Evolutionary conservation across 64 coral and sea anemone genomes (phyloP).

Genomic region (Catalaphyllia jardinei): DNA sequence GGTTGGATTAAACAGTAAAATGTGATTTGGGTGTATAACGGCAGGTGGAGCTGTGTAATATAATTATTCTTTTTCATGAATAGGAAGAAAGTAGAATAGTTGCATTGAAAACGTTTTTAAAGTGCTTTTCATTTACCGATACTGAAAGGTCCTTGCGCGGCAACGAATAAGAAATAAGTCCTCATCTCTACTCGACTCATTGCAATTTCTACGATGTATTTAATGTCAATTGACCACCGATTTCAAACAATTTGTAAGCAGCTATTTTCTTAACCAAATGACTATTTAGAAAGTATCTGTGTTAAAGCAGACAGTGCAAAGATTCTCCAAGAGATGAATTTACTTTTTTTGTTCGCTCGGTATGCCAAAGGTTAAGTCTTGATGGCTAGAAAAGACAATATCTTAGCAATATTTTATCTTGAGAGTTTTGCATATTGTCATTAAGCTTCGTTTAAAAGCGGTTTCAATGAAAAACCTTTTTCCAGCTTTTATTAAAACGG

Average conservation of each 20-base stretch:
- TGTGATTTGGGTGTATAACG: not conserved
- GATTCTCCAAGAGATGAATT: not conserved
- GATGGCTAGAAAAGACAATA: too few relatives aligned
- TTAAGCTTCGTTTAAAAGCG: too few relatives aligned
- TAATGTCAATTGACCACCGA: conserved; percentile 18
- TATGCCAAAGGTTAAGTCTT: too few relatives aligned
- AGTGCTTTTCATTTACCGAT: not conserved
- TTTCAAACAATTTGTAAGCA: conserved; percentile 18
- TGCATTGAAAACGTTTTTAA: conserved; percentile 6
- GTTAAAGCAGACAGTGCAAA: not conserved
- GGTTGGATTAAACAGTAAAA: conserved; percentile 4
- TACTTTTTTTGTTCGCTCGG: too few relatives aligned
- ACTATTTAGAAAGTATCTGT: not conserved
- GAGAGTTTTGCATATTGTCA: too few relatives aligned
- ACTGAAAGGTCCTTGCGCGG: not conserved
- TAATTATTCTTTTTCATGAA: not conserved
- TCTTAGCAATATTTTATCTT: too few relatives aligned
- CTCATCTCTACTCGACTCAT: not conserved
- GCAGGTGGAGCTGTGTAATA: not conserved
- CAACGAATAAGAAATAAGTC: not conserved
- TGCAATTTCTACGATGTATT: not conserved
- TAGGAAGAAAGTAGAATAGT: not conserved
- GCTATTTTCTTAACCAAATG: conserved; percentile 24
- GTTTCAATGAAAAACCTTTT: too few relatives aligned
- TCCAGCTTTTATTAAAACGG: too few relatives aligned